phyloP scores from a whole-genome alignment of 2,888 invertebrate genomes.

The Ptychoptera contaminata region DNA sequence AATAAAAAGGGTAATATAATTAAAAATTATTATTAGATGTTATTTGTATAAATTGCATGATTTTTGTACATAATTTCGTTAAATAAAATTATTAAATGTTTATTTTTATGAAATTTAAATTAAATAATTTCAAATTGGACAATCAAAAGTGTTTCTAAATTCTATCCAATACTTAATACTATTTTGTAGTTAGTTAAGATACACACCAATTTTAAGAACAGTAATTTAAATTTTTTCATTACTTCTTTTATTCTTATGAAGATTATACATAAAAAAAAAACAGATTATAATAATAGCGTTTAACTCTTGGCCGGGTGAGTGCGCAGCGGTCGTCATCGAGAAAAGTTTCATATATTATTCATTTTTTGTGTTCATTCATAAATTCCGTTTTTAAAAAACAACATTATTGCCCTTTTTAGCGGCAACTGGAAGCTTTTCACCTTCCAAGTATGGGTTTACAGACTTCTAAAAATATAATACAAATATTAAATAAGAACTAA shows the following conservation, averaged over 20 bases:
- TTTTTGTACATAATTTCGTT: too few relatives aligned
- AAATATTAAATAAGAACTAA: constrained; percentile 1
- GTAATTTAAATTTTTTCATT: background rate
- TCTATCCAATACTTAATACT: background rate
- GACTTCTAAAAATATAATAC: constrained; percentile 12
- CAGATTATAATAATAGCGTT: background rate
- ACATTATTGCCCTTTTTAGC: constrained; percentile 83
- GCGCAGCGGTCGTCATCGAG: background rate
- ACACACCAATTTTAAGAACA: background rate
- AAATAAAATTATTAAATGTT: too few relatives aligned
- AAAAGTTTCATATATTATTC: too few relatives aligned
- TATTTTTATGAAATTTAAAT: too few relatives aligned
- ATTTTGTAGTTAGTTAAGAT: constrained; percentile 1
- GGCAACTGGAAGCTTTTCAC: constrained; percentile 77
- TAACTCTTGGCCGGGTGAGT: constrained; percentile 1
- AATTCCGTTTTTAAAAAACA: background rate
- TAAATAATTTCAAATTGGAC: too few relatives aligned
- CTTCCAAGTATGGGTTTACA: constrained; percentile 68
- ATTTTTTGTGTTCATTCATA: background rate
- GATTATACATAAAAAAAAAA: constrained; percentile 2
- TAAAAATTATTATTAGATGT: too few relatives aligned
- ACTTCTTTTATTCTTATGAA: background rate
- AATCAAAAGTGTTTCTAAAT: too few relatives aligned
- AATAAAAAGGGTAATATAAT: too few relatives aligned
- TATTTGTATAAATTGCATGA: too few relatives aligned